Base-by-base conservation (phyloP, 1,140 invertebrate species). In the Bacillus rossius region DNA sequence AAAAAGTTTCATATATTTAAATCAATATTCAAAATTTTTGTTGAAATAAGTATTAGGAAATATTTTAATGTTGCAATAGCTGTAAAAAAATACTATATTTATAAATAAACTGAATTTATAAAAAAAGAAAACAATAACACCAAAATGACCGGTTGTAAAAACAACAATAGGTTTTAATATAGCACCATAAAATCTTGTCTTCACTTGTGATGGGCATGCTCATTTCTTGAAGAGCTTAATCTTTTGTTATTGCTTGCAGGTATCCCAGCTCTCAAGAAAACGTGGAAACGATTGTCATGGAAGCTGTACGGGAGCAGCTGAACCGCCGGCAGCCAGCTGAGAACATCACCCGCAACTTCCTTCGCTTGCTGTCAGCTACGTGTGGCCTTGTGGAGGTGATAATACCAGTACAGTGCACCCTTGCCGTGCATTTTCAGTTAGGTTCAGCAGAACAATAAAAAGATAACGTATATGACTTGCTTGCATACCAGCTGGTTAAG, bases 271-370 rank as follows among this genome's bases (percentile, higher is more conserved):
- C 80, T 54, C 74, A 80, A 61, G 84, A 89, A 23, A 78, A 76
- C n/a, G 84, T 96, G 7, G 92, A 96, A 68, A 81, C 81, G 5
- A 82, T 91, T 40, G 87, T 96, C 0, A 69, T 94, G 45, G 94
- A 96, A 59, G 84, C 88, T 0, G 87, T 96, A 1, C 88, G 88
- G 64, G 94, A 98, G 61, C 91, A 94, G 66, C 72, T 96, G 1
- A 86, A 86, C 63, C 79, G 91, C 52, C 78, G 93, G 40, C 92
- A 94, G 65, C 85, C 89, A 26, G 84, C 87, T 47, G 93, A 96
- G 68, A 84, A 89, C 25, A 88, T 94, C 25, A 91, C 91, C 0
- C 84, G 91, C 49, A 96, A 95, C 64, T 89, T 96, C 57, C 79
- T 98, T 0, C 87, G 89, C 59, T 78, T 96, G 42, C 75, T 97